phyloP scores from a whole-genome alignment of 1,140 invertebrate genomes.

The Branchinecta lindahli region DNA sequence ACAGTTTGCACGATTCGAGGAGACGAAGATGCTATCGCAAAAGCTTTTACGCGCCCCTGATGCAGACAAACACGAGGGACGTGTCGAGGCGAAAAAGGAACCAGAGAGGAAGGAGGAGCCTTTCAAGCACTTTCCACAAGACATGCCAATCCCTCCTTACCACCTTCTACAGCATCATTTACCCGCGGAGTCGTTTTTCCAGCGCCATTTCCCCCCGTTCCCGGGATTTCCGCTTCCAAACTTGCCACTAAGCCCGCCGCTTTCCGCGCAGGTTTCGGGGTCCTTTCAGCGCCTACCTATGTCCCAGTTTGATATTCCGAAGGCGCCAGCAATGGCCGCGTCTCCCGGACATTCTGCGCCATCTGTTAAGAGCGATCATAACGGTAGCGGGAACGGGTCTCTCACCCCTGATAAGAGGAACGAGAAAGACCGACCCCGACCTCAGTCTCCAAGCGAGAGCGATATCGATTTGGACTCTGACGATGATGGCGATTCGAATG shows the following conservation, averaged over 20 bases:
- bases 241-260: conserved; percentile 27
- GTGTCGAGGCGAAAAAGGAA: background rate
- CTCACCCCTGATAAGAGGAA: background rate
- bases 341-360: conserved; percentile 24
- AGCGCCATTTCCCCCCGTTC: conserved; percentile 42
- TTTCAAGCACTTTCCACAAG: background rate
- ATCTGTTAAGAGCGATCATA: conserved; percentile 43
- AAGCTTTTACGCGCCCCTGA: conserved; percentile 51
- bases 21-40: conserved; percentile 63
- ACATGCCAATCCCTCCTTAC: background rate
- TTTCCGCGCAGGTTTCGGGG: conserved; percentile 23
- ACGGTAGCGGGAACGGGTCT: conserved; percentile 32
- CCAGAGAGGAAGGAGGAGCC: background rate
- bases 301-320: background rate
- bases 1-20: conserved; percentile 67
- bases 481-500: conserved; percentile 33
- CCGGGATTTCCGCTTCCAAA: conserved; percentile 27
- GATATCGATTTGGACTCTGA: conserved; percentile 21
- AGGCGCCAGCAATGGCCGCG: background rate
- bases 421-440: background rate
- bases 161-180: background rate
- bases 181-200: conserved; percentile 30
- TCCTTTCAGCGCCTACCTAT: conserved; percentile 24
- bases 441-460: conserved; percentile 10
- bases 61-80: background rate